Percentiles rank a stretch among this genome's conserved stretches.
Conservation (phyloP, 2,113 vertebrate species). For the Hylia prasina region DNA sequence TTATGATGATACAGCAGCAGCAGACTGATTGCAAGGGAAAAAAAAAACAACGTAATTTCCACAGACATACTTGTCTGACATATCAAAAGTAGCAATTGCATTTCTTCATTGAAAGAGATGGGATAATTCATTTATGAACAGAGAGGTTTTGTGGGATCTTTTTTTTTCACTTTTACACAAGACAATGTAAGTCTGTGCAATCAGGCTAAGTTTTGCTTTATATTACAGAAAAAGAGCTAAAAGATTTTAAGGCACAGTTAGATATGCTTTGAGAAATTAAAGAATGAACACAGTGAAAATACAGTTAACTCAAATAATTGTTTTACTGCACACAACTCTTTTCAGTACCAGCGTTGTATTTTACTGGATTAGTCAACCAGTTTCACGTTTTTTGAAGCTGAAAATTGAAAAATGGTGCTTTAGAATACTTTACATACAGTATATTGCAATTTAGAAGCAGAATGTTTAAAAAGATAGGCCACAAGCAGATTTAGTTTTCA, state of each 20-base stretch:
- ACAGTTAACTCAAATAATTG: conserved; percentile 1
- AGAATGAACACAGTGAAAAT: neutral
- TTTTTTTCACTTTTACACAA: neutral
- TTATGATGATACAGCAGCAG: neutral
- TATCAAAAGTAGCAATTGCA: neutral
- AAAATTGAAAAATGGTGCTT: conserved; percentile 8
- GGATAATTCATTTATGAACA: neutral
- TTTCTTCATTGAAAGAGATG: neutral
- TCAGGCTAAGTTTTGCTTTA: neutral
- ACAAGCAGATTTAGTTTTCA: conserved; percentile 63
- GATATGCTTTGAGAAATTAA: conserved; percentile 3
- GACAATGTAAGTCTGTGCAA: neutral
- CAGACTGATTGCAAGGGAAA: neutral
- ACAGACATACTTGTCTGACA: neutral
- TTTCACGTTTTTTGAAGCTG: neutral
- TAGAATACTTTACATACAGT: neutral
- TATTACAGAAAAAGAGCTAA: neutral
- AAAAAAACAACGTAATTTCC: neutral
- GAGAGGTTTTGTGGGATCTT: neutral
- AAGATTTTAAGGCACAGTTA: conserved; percentile 43
- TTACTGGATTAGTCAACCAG: conserved; percentile 29
- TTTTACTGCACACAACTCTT: conserved; percentile 11
- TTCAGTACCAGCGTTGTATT: conserved; percentile 1
- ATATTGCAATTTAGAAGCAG: conserved; percentile 67
- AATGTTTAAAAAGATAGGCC: conserved; percentile 69